These are phyloP conservation scores for Mythimna ferrago DNA, from an alignment of 2,888 invertebrate species.

Conservation along the genomic window DNA sequence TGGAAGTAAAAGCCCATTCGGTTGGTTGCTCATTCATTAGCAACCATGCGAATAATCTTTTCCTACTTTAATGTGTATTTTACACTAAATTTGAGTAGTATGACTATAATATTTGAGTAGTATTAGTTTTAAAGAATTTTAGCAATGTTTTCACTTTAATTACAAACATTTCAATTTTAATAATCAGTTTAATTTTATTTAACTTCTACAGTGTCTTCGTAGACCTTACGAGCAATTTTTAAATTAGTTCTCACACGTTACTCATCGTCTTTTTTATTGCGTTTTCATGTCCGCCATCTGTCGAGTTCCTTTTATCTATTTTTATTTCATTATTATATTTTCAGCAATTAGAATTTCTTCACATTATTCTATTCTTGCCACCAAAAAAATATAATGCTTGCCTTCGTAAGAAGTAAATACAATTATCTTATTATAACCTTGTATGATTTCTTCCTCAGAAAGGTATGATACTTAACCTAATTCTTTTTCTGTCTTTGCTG, in stretches of 20 bases:
- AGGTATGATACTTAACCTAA: constrained; percentile 31
- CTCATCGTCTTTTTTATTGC: background rate
- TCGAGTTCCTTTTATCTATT: background rate
- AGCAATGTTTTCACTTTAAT: background rate
- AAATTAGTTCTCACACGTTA: background rate
- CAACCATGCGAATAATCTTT: constrained; percentile 24
- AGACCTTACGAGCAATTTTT: background rate
- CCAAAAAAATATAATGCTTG: constrained; percentile 10
- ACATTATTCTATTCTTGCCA: constrained; percentile 24
- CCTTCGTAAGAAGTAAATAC: constrained; percentile 30
- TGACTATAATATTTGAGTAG: background rate
- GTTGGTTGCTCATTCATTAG: constrained; percentile 27
- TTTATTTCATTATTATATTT: constrained; percentile 5
- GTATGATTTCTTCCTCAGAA: constrained; percentile 36
- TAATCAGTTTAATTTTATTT: no score
- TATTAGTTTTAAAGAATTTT: background rate
- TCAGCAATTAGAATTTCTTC: constrained; percentile 4
- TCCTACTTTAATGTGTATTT: background rate
- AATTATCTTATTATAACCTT: constrained; percentile 44
- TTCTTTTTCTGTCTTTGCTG: constrained; percentile 34
- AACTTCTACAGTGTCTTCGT: background rate
- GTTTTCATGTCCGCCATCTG: background rate
- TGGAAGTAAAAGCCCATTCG: constrained; percentile 27
- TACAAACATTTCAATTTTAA: background rate
- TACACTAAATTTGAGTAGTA: background rate